phyloP scores from a whole-genome alignment of 2,113 vertebrate species.

The Cyanoramphus novaezelandiae region DNA sequence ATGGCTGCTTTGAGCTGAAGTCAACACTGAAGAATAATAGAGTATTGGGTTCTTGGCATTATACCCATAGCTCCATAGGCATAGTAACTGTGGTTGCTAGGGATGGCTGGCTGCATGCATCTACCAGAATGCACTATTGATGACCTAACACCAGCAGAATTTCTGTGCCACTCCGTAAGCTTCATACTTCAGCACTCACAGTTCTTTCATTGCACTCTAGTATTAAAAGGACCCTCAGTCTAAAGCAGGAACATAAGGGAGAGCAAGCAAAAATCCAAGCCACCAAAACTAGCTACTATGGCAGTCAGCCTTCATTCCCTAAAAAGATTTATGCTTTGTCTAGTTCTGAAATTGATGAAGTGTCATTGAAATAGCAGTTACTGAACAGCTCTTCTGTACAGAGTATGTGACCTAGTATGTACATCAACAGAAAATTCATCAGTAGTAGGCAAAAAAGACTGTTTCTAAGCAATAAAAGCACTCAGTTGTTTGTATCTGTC shows the following conservation, averaged over 20 bases:
- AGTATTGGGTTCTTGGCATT: not conserved
- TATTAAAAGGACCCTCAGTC: not conserved
- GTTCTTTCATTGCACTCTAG: not conserved
- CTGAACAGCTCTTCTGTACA: not conserved
- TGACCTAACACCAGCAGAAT: not conserved
- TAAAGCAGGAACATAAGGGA: not conserved
- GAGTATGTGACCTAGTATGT: not conserved
- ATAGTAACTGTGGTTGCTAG: not conserved
- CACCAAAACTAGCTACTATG: not conserved
- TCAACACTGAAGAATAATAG: not conserved
- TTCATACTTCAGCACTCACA: not conserved
- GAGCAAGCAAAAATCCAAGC: accelerated
- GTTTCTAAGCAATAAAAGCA: not conserved
- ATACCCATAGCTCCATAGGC: not conserved
- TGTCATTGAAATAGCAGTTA: not conserved
- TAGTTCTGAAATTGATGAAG: not conserved
- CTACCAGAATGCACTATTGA: not conserved
- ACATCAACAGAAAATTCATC: not conserved
- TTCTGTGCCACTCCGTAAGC: not conserved
- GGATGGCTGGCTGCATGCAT: not conserved
- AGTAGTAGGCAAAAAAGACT: not conserved
- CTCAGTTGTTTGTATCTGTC: not conserved
- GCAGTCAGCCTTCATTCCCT: not conserved
- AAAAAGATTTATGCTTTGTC: not conserved
- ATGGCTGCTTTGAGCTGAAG: not conserved